Evolutionary conservation across 2,888 invertebrate genomes (phyloP).

Genomic region (Lasioglossum leucozonium): DNA sequence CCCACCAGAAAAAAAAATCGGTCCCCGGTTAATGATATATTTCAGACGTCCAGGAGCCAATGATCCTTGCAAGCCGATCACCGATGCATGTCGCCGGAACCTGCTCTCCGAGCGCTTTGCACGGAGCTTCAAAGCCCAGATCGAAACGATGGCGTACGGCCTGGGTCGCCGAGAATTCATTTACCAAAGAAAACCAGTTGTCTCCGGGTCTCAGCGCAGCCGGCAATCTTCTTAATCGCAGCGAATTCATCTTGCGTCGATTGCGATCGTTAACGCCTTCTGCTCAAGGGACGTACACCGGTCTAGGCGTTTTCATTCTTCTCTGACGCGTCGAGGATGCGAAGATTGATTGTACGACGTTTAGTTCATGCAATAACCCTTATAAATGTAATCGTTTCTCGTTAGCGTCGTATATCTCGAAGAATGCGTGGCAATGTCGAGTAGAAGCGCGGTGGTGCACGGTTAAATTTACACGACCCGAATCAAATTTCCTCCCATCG

Average conservation of each 20-base stretch:
- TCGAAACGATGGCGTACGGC: neutral
- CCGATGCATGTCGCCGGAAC: slow-evolving; percentile 69
- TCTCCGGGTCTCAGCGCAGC: slow-evolving; percentile 37
- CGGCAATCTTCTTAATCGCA: slow-evolving; percentile 57
- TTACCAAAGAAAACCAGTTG: slow-evolving; percentile 50
- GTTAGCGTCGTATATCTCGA: neutral
- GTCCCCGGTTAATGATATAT: slow-evolving; percentile 53
- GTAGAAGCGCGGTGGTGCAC: neutral
- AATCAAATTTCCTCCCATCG: too few species aligned
- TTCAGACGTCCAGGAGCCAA: slow-evolving; percentile 65
- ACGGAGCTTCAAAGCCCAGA: slow-evolving; percentile 49
- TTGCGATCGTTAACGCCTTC: slow-evolving; percentile 64
- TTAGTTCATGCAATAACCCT: neutral
- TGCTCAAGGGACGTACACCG: slow-evolving; percentile 44
- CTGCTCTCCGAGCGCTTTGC: slow-evolving; percentile 52
- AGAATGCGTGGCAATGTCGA: neutral
- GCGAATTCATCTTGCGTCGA: slow-evolving; percentile 59
- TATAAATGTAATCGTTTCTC: neutral
- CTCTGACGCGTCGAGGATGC: neutral
- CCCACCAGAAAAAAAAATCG: slow-evolving; percentile 32
- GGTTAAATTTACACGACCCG: too few species aligned
- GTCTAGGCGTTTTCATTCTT: slow-evolving; percentile 46
- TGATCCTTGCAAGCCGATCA: slow-evolving; percentile 71
- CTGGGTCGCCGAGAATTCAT: slow-evolving; percentile 50
- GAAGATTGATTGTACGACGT: neutral